Evolutionary conservation across 2,888 invertebrate species (phyloP), one percentile per base, ranked within the genome.

Genomic region (Leucoptera coffeella): DNA sequence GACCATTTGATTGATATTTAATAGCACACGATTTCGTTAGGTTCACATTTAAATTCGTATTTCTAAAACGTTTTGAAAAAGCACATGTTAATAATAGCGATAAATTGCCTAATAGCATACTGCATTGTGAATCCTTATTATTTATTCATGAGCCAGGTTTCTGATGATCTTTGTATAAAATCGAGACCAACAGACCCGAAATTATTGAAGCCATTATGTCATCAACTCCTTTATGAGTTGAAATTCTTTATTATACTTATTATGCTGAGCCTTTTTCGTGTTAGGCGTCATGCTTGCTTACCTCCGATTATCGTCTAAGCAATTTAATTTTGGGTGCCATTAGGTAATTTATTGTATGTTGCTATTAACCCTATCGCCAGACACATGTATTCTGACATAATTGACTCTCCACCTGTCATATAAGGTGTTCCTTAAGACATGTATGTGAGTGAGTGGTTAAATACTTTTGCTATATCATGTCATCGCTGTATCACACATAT

Each of bases 21-120:
- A 65, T 64, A 45, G 54, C 39, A 30, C 35, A 34, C 39, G 43
- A 47, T 51, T 52, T 17, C 9, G 6, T 17, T 62, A 50, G 41
- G 41, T 48, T 42, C 37, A 36, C 34, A 55, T 42, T 46, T 54
- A 57, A 60, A 61, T 62, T 56, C 53, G 50, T 40, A 47, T 54
- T 55, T 57, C 61, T 67, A 67, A 67, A 69, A 67, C 67, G 62
- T 65, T 62, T 65, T 61, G 46, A 40, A 62, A 59, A 65, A 61
- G 54, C 57, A 60, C 43, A 51, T 61, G 56, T 56, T 59, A 54
- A 47, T 57, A 61, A 61, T 58, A 62, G 57, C 58, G 39, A 47
- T 46, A 59, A 67, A 69, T 69, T 65, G 57, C 59, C 57, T 69
- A 67, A 69, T 65, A 64, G 55, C 47, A 44, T 47, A 42, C 52